A percentile compares a stretch with the other conserved stretches of the same genome.
phyloP scores from a whole-genome alignment of 2,113 vertebrate species.

The Oryctolagus cuniculus region mOryCun1.1 NC_091438.1:107590501-107591000 shows the following conservation, averaged over 20 bases:
- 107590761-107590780: background rate
- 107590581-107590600: background rate
- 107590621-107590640: background rate
- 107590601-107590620: conserved; percentile 5
- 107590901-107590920: background rate
- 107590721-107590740: conserved; percentile 19
- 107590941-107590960: background rate
- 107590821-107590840: background rate
- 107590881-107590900: background rate
- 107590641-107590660: background rate
- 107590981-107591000: background rate
- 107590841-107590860: conserved; percentile 8
- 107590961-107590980: background rate
- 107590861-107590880: background rate
- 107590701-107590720: background rate
- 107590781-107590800: background rate
- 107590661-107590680: background rate
- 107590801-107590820: background rate
- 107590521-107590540: background rate
- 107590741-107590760: conserved; percentile 35
- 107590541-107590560: background rate
- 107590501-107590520: background rate
- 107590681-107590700: background rate
- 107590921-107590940: background rate
- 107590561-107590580: conserved; percentile 1